Conservation (phyloP, 2,888 invertebrate species). For the Monoplex corrugatus region DNA sequence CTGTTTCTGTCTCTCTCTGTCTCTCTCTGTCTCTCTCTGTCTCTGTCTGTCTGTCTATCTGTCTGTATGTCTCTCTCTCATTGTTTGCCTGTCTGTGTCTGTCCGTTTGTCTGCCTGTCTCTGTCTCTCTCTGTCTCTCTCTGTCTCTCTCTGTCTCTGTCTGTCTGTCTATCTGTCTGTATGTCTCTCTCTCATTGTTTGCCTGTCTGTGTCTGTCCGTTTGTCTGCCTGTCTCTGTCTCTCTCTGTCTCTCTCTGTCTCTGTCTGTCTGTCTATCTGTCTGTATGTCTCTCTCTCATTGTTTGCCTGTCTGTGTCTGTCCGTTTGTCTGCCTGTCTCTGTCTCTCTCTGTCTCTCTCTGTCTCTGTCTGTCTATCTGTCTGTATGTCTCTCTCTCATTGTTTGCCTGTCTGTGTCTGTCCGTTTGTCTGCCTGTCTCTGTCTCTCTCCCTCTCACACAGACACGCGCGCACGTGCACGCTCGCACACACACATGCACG, state of each 20-base stretch:
- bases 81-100: too few species aligned
- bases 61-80: neutral
- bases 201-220: too few species aligned
- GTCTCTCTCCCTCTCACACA: too few species aligned
- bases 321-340: neutral
- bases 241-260: too few species aligned
- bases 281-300: neutral
- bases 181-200: too few species aligned
- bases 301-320: neutral
- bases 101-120: too few species aligned
- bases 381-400: neutral
- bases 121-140: neutral
- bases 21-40: neutral
- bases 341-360: neutral
- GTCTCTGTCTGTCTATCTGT: neutral
- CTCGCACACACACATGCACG: too few species aligned
- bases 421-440: too few species aligned
- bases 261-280: too few species aligned
- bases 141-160: neutral
- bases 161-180: neutral
- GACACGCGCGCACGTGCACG: too few species aligned
- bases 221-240: too few species aligned
- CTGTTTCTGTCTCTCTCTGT: neutral
- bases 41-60: neutral
- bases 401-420: too few species aligned